Percentiles rank a stretch among this genome's conserved stretches.
Evolutionary conservation across 1,140 invertebrate genomes (phyloP).

Genomic region (Drosophila tani): DNA sequence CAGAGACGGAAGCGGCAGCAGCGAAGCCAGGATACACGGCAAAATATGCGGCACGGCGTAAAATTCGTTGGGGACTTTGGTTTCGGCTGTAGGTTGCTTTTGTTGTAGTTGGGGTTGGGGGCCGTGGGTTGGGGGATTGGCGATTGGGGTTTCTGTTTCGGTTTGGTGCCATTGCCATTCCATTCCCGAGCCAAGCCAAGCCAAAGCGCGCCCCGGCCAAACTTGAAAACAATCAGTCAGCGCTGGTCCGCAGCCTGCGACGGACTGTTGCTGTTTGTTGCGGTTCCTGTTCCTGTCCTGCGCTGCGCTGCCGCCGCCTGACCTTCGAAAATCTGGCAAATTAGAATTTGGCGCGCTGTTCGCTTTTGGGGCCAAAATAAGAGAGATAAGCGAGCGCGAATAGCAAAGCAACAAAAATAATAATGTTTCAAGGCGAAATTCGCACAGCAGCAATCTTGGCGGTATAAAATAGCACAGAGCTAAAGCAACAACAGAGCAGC

Average conservation of each 20-base stretch:
- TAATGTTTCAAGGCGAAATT: conserved; percentile 84
- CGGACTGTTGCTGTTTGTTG: conserved; percentile 29
- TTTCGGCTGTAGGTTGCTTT: conserved; percentile 14
- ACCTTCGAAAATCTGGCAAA: conserved; percentile 47
- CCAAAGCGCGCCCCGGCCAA: conserved; percentile 28
- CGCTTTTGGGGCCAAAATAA: conserved; percentile 59
- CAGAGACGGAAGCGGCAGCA: conserved; percentile 25
- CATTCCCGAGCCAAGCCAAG: conserved; percentile 43
- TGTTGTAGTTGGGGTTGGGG: conserved; percentile 1
- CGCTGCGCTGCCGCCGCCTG: conserved; percentile 31
- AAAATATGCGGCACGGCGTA: conserved; percentile 36
- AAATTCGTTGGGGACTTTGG: conserved; percentile 39
- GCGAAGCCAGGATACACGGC: conserved; percentile 36
- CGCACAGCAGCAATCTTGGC: conserved; percentile 60
- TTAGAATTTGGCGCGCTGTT: conserved; percentile 77
- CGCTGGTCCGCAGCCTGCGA: conserved; percentile 74
- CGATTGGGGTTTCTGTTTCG: conserved; percentile 57
- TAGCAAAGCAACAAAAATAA: conserved; percentile 63
- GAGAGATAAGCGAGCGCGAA: conserved; percentile 67
- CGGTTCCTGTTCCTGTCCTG: conserved; percentile 35
- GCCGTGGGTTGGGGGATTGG: conserved; percentile 6
- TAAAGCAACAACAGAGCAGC: conserved; percentile 63
- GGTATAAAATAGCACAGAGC: conserved; percentile 81
- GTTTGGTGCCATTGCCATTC: conserved; percentile 50
- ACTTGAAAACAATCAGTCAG: conserved; percentile 69